Conservation (phyloP, 2,888 invertebrate species). For the Aphidius colemani region DNA sequence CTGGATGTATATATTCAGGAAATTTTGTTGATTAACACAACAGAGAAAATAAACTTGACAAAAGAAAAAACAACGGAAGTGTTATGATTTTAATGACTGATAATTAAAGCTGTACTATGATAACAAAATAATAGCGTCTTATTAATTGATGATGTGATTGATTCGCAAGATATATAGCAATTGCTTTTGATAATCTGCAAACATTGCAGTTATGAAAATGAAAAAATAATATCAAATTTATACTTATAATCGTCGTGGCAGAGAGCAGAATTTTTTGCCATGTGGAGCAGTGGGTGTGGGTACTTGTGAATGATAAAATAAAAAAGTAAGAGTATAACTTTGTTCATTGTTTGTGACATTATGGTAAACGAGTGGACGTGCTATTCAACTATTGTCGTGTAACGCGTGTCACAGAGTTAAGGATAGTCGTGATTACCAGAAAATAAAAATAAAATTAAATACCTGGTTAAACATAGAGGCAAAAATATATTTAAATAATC, state of each 20-base stretch:
- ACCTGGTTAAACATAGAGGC: too few relatives aligned
- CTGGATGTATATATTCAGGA: not conserved
- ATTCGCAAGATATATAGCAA: too few relatives aligned
- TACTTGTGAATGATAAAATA: constrained; percentile 14
- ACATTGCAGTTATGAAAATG: too few relatives aligned
- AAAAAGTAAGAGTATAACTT: constrained; percentile 21
- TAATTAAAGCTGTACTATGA: too few relatives aligned
- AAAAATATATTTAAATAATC: too few relatives aligned
- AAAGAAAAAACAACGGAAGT: too few relatives aligned
- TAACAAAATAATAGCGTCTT: too few relatives aligned
- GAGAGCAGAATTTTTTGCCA: not conserved
- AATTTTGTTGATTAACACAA: not conserved
- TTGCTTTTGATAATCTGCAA: too few relatives aligned
- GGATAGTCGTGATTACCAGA: constrained; percentile 19
- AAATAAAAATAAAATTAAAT: constrained; percentile 3
- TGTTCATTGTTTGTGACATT: constrained; percentile 50
- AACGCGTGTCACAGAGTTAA: constrained; percentile 27
- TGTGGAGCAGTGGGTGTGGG: constrained; percentile 35
- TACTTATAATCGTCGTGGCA: not conserved
- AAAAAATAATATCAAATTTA: too few relatives aligned
- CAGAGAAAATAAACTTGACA: too few relatives aligned
- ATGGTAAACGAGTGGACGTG: constrained; percentile 45
- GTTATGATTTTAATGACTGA: too few relatives aligned
- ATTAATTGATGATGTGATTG: too few relatives aligned
- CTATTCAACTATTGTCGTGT: constrained; percentile 38